Conservation (phyloP, 2,797 vertebrate species). For the Coreius guichenoti region DNA sequence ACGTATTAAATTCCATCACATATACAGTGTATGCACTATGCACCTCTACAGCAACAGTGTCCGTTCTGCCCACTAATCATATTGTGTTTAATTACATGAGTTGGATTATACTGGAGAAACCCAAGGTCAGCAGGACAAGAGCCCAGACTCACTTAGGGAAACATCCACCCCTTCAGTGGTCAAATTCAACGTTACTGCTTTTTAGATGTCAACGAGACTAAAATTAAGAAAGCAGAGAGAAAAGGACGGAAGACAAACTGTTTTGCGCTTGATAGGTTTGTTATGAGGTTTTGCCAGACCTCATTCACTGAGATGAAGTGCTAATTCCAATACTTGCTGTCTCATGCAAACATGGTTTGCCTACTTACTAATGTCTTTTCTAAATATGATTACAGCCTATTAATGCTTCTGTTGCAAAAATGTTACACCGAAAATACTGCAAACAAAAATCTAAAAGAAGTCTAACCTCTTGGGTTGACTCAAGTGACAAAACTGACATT, state of each 20-base stretch:
- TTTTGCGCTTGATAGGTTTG: slow-evolving; percentile 6
- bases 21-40: neutral
- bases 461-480: neutral
- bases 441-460: slow-evolving; percentile 15
- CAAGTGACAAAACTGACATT: slow-evolving; percentile 1
- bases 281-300: slow-evolving; percentile 9
- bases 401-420: neutral
- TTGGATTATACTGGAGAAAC: slow-evolving; percentile 18
- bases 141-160: slow-evolving; percentile 15
- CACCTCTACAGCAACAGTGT: slow-evolving; percentile 25
- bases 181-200: neutral
- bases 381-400: neutral
- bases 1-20: slow-evolving; percentile 12
- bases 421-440: neutral
- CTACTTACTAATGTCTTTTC: slow-evolving; percentile 18
- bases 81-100: slow-evolving; percentile 34
- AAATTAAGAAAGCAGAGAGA: neutral
- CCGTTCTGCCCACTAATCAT: slow-evolving; percentile 28
- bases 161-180: neutral
- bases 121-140: slow-evolving; percentile 31
- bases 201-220: neutral
- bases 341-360: neutral
- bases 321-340: slow-evolving; percentile 23
- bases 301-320: neutral
- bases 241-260: neutral